phyloP scores from a whole-genome alignment of 2,113 vertebrate genomes.

The Datnioides undecimradiatus region DNA sequence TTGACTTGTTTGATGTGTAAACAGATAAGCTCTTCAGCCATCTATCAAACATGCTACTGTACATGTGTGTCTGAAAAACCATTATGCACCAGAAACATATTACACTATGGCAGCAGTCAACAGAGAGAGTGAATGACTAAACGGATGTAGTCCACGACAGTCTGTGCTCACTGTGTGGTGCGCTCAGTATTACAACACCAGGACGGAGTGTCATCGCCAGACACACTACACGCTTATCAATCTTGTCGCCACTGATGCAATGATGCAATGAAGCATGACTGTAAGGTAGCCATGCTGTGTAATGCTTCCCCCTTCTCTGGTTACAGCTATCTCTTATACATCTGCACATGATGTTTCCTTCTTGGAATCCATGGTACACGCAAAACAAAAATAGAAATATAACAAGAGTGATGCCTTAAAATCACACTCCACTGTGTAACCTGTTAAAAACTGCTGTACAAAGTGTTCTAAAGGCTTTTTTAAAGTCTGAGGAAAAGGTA shows the following conservation, averaged over 20 bases:
- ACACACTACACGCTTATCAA: neutral
- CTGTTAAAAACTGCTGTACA: neutral
- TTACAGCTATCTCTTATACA: neutral
- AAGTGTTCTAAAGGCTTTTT: neutral
- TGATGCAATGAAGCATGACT: constrained; percentile 38
- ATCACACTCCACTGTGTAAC: no score
- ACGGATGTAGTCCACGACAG: neutral
- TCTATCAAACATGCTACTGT: constrained; percentile 46
- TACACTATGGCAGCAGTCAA: constrained; percentile 18
- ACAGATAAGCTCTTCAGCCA: constrained; percentile 62
- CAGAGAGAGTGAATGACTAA: constrained; percentile 20
- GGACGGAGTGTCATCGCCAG: no score
- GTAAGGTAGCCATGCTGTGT: constrained; percentile 12
- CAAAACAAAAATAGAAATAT: neutral
- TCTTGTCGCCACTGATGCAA: constrained; percentile 36
- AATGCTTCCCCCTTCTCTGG: constrained; percentile 15
- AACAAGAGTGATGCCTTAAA: neutral
- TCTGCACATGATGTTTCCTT: neutral
- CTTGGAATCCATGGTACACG: neutral
- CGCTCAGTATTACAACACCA: neutral
- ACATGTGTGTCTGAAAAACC: neutral
- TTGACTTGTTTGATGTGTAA: constrained; percentile 67
- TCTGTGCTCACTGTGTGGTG: constrained; percentile 3
- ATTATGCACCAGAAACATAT: constrained; percentile 16
- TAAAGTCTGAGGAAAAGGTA: neutral